These are phyloP conservation scores for Hoplostethus mediterraneus DNA, from an alignment of 2,797 vertebrate species.

Conservation along the genomic window DNA sequence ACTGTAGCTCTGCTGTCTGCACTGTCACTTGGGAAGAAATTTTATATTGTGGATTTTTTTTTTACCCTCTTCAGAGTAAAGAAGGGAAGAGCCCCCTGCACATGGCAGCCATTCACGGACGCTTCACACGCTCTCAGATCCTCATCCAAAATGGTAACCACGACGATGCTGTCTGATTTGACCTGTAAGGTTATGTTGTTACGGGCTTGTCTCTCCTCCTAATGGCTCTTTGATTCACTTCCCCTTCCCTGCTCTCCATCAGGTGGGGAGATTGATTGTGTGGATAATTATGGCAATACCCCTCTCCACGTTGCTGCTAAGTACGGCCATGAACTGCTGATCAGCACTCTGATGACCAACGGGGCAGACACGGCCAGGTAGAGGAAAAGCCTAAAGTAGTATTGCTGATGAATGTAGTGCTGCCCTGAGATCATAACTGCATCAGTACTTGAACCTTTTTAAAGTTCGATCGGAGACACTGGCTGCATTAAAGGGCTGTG, in stretches of 20 bases:
- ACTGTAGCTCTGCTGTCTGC: no score
- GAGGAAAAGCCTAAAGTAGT: slow-evolving; percentile 17
- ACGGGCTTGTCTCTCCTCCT: slow-evolving; percentile 4
- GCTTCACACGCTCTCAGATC: slow-evolving; percentile 97
- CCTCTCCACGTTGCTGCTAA: slow-evolving; percentile 98
- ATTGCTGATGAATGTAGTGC: neutral
- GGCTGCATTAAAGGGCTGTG: neutral
- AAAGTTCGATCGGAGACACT: no score
- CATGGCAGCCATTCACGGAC: slow-evolving; percentile 97
- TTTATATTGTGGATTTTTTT: slow-evolving; percentile 11
- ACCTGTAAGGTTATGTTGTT: neutral
- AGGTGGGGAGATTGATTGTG: slow-evolving; percentile 97
- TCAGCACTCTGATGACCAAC: slow-evolving; percentile 98
- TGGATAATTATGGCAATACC: slow-evolving; percentile 97
- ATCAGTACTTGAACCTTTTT: no score
- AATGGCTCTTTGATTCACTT: slow-evolving; percentile 24
- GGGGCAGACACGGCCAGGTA: slow-evolving; percentile 97
- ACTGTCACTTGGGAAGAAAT: no score
- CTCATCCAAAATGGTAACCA: slow-evolving; percentile 95
- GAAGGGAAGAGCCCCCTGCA: slow-evolving; percentile 98
- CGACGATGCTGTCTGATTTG: neutral
- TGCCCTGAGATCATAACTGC: slow-evolving; percentile 1
- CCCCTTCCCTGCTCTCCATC: slow-evolving; percentile 10
- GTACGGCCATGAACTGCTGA: slow-evolving; percentile 97
- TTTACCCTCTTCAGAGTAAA: slow-evolving; percentile 87